These are phyloP conservation scores for Clusia tigrina DNA, from an alignment of 2,888 invertebrate species.

Conservation along the genomic window DNA sequence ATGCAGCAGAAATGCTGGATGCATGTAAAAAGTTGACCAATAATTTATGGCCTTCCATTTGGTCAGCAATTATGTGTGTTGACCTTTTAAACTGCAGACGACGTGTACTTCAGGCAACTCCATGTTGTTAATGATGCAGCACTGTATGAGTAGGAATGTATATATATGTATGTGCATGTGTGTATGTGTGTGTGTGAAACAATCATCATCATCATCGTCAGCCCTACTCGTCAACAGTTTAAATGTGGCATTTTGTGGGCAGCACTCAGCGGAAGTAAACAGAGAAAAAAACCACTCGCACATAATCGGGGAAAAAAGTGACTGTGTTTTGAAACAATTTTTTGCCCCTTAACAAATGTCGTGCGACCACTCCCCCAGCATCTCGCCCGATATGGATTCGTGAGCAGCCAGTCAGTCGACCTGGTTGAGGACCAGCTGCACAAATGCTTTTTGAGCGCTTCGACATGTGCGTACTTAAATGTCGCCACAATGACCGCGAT, in stretches of 20 bases:
- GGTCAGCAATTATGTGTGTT: slow-evolving; percentile 57
- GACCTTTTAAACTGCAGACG: slow-evolving; percentile 45
- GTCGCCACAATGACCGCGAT: slow-evolving; percentile 32
- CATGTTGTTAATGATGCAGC: slow-evolving; percentile 7
- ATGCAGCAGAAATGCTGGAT: slow-evolving; percentile 1
- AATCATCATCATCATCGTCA: slow-evolving; percentile 12
- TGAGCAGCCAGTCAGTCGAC: background rate
- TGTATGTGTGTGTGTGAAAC: background rate
- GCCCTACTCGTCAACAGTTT: background rate
- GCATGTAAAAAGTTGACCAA: slow-evolving; percentile 58
- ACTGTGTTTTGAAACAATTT: no score
- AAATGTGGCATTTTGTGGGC: slow-evolving; percentile 1
- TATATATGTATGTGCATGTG: slow-evolving; percentile 1
- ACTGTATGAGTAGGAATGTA: slow-evolving; percentile 22
- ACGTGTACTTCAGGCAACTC: slow-evolving; percentile 31
- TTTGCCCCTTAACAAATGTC: background rate
- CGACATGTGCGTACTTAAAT: slow-evolving; percentile 30
- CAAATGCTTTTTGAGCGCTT: slow-evolving; percentile 34
- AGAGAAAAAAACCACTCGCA: background rate
- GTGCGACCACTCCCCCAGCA: no score
- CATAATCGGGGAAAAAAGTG: no score
- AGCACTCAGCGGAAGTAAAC: background rate
- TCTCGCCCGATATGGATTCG: slow-evolving; percentile 13
- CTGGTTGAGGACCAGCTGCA: slow-evolving; percentile 15
- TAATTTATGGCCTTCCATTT: slow-evolving; percentile 63